Evolutionary conservation across 2,797 vertebrate genomes (phyloP).

Genomic region (Aldrovandia affinis): DNA sequence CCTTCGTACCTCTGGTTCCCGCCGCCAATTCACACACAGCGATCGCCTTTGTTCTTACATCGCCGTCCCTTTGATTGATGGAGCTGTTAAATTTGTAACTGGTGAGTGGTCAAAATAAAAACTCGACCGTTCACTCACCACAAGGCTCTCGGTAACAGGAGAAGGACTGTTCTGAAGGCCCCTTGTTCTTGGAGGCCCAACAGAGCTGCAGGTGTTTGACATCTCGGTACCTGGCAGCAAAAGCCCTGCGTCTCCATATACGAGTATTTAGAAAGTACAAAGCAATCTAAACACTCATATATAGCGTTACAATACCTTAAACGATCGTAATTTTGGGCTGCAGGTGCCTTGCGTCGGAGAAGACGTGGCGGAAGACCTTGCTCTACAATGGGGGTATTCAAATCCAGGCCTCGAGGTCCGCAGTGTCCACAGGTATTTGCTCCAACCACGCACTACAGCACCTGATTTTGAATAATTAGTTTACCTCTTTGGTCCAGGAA

Average conservation of each 20-base stretch:
- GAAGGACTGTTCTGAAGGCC: not conserved
- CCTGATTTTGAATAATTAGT: no score
- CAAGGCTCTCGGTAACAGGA: not conserved
- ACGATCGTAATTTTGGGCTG: not conserved
- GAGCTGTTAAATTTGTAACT: not conserved
- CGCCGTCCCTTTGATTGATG: not conserved
- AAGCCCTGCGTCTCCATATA: no score
- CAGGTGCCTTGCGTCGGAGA: not conserved
- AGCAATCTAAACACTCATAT: not conserved
- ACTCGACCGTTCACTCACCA: not conserved
- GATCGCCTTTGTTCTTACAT: not conserved
- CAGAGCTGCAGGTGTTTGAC: not conserved
- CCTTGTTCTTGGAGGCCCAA: not conserved
- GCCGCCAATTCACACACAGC: not conserved
- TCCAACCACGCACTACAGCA: no score
- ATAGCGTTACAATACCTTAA: no score
- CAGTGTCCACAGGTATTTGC: no score
- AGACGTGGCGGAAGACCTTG: no score
- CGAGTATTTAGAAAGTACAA: not conserved
- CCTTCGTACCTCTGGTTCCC: not conserved
- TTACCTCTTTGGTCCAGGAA: no score
- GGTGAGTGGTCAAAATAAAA: conserved; percentile 1
- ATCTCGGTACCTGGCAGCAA: not conserved
- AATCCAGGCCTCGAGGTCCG: no score
- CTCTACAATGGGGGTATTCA: no score